Evolutionary conservation across 2,888 invertebrate genomes (phyloP), one percentile per base, ranked within the genome.

Genomic region (Scaptomyza polygonia): DNA sequence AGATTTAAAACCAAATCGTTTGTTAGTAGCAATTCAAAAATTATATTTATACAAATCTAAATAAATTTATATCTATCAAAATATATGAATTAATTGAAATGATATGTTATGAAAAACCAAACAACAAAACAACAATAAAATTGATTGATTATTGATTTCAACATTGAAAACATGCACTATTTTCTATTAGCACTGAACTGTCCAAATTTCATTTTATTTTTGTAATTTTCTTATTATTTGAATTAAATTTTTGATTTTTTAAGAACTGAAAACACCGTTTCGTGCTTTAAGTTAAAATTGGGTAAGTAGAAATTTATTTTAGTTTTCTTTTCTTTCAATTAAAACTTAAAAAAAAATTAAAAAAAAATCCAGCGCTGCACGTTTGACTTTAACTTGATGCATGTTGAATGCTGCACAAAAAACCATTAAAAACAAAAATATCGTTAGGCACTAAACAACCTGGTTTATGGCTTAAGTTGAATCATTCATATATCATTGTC

Each of bases 321-420:
- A 16, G 21, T 39, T 36, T 27, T 29, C 8, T 32, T 62, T 48
- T 47, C 8, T 42, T n/a, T 47, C 36, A 62, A 53, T 9, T 27
- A 25, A 58, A 36, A 43, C 42, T 53, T 48, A 55, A 56, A 48
- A 52, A n/a, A n/a, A n/a, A n/a, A n/a, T n/a, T n/a, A n/a, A n/a
- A 40, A 7, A 53, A 62, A 45, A 49, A 48, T 25, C 30, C 40
- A 52, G 40, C 59, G 71, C 66, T 79, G 86, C 82, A 82, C 88
- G 82, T 87, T 83, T 86, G 58, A 79, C 53, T 70, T 76, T 70
- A 74, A 72, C 72, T 79, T 67, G 67, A 73, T 58, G 77, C 82
- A 83, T 83, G 82, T 73, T 82, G 65, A 63, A 67, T 71, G 67
- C 58, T 64, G 72, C 72, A 72, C 71, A 34, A 18, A 34, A 55